Conservation (phyloP, 2,888 invertebrate species). For the Hydriomena furcata region DNA sequence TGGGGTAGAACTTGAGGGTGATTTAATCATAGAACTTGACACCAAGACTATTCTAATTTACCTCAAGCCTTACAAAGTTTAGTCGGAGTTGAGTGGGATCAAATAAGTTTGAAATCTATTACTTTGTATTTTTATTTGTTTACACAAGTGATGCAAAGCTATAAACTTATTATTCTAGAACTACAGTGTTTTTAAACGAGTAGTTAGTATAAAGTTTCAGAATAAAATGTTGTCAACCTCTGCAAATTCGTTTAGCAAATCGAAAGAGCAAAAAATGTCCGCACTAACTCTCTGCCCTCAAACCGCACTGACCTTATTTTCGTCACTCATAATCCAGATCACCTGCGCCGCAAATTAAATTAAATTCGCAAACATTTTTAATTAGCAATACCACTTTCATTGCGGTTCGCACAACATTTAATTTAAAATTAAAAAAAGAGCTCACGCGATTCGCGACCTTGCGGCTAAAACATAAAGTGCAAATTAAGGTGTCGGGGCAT, state of each 20-base stretch:
- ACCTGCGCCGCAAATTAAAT: conserved; percentile 34
- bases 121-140: too few species aligned
- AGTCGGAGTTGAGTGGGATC: too few species aligned
- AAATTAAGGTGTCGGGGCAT: conserved; percentile 33
- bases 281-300: conserved; percentile 5
- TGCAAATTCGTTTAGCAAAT: not conserved
- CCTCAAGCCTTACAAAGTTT: too few species aligned
- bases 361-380: conserved; percentile 50
- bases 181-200: too few species aligned
- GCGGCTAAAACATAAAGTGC: conserved; percentile 21
- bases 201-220: too few species aligned
- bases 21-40: too few species aligned
- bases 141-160: too few species aligned
- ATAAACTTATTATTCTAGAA: too few species aligned
- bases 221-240: not conserved
- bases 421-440: conserved; percentile 41
- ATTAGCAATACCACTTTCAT: conserved; percentile 61
- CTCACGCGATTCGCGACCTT: conserved; percentile 36
- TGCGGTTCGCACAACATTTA: conserved; percentile 47
- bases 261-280: not conserved
- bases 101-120: too few species aligned
- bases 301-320: conserved; percentile 12
- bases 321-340: conserved; percentile 13
- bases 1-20: too few species aligned
- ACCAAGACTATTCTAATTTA: too few species aligned